Percentiles rank a stretch among this genome's conserved stretches.
phyloP scores from a whole-genome alignment of 2,113 vertebrate species.

The Strix uralensis region DNA sequence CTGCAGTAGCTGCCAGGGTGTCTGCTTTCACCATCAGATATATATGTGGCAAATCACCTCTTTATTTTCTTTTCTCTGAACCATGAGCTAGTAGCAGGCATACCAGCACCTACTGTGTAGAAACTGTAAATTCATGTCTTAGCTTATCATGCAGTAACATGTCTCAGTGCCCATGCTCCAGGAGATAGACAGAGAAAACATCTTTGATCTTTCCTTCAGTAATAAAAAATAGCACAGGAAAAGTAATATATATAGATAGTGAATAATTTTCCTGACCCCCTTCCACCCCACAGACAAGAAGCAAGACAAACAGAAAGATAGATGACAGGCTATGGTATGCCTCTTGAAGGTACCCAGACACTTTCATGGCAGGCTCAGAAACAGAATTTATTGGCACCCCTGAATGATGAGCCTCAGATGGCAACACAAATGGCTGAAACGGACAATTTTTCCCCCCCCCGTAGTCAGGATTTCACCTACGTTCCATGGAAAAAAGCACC shows the following conservation, averaged over 20 bases:
- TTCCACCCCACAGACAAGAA: not conserved
- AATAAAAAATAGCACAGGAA: not conserved
- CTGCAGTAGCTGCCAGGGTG: not conserved
- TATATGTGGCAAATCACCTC: not conserved
- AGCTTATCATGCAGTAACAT: not conserved
- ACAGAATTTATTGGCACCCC: not conserved
- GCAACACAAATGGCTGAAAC: not conserved
- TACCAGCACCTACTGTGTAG: not conserved
- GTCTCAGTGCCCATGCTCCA: not conserved
- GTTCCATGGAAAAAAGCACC: not conserved
- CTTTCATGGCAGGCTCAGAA: not conserved
- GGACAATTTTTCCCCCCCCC: too few species aligned
- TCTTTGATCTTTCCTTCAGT: not conserved
- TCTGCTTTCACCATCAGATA: not conserved
- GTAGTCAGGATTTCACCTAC: not conserved
- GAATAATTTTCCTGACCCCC: not conserved
- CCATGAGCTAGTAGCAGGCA: not conserved
- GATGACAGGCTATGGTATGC: fast-evolving
- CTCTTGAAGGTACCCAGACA: not conserved
- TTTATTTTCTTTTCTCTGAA: not conserved
- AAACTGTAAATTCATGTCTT: not conserved
- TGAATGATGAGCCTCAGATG: not conserved
- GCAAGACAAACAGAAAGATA: not conserved
- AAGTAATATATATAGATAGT: not conserved
- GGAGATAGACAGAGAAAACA: not conserved